phyloP scores from a whole-genome alignment of 2,113 vertebrate genomes.

The Sardina pilchardus region DNA sequence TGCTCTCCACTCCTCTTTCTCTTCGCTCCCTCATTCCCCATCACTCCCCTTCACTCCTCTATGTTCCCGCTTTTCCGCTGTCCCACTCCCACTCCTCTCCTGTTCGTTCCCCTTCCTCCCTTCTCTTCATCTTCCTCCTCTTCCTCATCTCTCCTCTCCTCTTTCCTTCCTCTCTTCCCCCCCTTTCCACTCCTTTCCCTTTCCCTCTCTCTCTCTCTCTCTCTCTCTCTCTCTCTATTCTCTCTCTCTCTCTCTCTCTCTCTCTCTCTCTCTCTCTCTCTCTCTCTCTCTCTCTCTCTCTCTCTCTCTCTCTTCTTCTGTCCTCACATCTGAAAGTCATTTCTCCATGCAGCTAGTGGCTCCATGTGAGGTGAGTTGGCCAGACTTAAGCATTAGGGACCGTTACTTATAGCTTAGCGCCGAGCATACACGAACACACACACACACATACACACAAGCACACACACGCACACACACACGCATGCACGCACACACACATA shows the following conservation, averaged over 20 bases:
- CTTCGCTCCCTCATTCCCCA: not conserved
- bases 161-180: not conserved
- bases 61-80: not conserved
- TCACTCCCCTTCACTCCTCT: not conserved
- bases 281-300: not conserved
- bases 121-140: no score
- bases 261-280: not conserved
- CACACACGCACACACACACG: conserved; percentile 11
- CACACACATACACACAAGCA: not conserved
- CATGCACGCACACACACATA: conserved; percentile 17
- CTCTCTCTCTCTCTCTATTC: not conserved
- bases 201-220: not conserved
- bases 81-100: not conserved
- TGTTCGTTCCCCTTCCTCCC: no score
- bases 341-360: not conserved
- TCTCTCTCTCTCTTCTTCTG: no score
- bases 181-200: not conserved
- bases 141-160: no score
- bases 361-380: not conserved
- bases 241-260: not conserved
- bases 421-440: not conserved
- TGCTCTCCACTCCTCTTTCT: not conserved
- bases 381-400: not conserved
- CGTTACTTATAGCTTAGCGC: not conserved
- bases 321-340: no score